Percentiles rank a stretch among this genome's conserved stretches.
Evolutionary conservation across 1,140 invertebrate species (phyloP).

Genomic region (Helicoverpa armigera): DNA sequence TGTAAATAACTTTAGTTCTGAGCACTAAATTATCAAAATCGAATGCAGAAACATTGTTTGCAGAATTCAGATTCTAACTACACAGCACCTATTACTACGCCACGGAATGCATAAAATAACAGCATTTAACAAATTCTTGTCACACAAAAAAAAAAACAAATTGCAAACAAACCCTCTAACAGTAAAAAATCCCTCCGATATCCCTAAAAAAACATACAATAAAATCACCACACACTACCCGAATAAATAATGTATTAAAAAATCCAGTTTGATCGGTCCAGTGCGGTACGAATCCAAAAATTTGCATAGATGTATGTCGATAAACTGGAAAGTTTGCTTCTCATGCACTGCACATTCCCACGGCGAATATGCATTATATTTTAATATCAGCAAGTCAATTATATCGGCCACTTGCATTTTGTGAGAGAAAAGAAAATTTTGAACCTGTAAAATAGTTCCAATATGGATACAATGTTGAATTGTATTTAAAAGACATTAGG

Average conservation of each 20-base stretch:
- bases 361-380: conserved; percentile 53
- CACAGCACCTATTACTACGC: too few relatives aligned
- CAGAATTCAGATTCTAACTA: too few relatives aligned
- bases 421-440: conserved; percentile 7
- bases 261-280: conserved; percentile 65
- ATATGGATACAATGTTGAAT: background rate
- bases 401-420: conserved; percentile 1
- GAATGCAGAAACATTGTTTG: too few relatives aligned
- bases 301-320: conserved; percentile 66
- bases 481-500: too few relatives aligned
- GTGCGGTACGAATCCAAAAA: conserved; percentile 59
- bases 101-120: too few relatives aligned
- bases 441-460: background rate
- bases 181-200: background rate
- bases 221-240: conserved; percentile 24
- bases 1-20: too few relatives aligned
- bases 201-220: conserved; percentile 18
- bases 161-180: background rate
- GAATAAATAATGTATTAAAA: conserved; percentile 40
- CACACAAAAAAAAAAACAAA: background rate
- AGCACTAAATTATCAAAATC: too few relatives aligned
- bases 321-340: conserved; percentile 73
- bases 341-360: conserved; percentile 65
- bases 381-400: conserved; percentile 42
- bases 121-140: too few relatives aligned